Conservation (phyloP, 1,140 invertebrate genomes). For the Oncopodura yosiiana region DNA sequence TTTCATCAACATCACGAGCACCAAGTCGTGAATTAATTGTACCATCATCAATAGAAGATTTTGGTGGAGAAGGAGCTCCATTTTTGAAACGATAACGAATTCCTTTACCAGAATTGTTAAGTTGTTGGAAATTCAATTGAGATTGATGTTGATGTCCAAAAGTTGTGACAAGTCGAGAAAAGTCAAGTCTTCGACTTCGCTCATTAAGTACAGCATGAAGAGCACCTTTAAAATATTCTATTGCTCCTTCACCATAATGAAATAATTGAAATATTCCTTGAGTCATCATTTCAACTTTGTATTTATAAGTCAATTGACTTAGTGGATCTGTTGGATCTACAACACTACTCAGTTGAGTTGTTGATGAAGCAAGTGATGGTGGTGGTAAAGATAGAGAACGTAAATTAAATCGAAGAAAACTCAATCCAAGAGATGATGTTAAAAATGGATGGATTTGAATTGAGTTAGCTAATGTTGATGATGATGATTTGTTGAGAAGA, state of each 20-base stretch:
- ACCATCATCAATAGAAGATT: too few species aligned
- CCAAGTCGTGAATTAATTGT: too few species aligned
- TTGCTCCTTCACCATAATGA: slow-evolving; percentile 17
- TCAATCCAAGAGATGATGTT: background rate
- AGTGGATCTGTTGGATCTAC: background rate
- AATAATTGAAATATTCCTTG: slow-evolving; percentile 23
- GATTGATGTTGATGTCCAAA: too few species aligned
- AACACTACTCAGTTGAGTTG: background rate
- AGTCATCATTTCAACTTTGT: slow-evolving; percentile 22
- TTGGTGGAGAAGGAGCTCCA: too few species aligned
- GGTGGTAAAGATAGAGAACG: too few species aligned
- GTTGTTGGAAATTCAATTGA: too few species aligned
- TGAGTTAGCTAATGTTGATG: background rate
- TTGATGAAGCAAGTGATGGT: too few species aligned
- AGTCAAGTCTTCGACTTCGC: too few species aligned
- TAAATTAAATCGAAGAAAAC: slow-evolving; percentile 7
- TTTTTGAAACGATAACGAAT: too few species aligned
- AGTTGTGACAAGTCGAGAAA: too few species aligned
- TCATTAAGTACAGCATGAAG: slow-evolving; percentile 24
- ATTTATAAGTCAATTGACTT: slow-evolving; percentile 16
- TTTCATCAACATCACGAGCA: too few species aligned
- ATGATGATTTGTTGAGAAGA: background rate
- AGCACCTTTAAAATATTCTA: slow-evolving; percentile 23
- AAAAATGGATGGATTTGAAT: slow-evolving; percentile 1
- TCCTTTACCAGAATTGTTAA: too few species aligned